A percentile compares a stretch with the other conserved stretches of the same genome.
These are phyloP conservation scores for Erithacus rubecula DNA, from an alignment of 2,797 vertebrate genomes.

Conservation along the genomic window DNA sequence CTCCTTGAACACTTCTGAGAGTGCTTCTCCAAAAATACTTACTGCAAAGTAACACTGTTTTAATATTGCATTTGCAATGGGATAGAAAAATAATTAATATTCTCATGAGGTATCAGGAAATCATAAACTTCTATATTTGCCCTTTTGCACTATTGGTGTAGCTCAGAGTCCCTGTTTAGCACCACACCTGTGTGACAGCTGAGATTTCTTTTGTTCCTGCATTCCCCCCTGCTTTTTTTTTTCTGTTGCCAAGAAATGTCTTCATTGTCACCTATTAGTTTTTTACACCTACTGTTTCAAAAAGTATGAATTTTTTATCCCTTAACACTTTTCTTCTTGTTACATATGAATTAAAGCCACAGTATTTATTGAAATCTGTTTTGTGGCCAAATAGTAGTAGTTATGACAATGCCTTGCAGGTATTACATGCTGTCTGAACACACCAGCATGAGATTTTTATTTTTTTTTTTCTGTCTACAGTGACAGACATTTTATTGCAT, in stretches of 20 bases:
- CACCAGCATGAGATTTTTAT: not conserved
- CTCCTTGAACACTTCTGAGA: not conserved
- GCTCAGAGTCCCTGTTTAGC: not conserved
- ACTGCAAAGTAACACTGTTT: not conserved
- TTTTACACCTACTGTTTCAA: not conserved
- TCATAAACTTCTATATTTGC: not conserved
- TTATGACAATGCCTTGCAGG: slow-evolving; percentile 11
- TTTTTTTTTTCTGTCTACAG: not conserved
- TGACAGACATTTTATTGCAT: not conserved
- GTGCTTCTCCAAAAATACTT: not conserved
- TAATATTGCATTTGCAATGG: not conserved
- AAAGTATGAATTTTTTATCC: not conserved
- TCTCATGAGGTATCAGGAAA: not conserved
- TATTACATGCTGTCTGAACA: slow-evolving; percentile 10
- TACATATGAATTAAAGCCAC: not conserved
- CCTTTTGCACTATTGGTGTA: not conserved
- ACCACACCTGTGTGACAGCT: not conserved
- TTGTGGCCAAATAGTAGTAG: slow-evolving; percentile 13
- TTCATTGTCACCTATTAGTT: not conserved
- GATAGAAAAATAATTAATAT: not conserved
- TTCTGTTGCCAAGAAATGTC: not conserved
- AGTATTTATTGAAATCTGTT: slow-evolving; percentile 19
- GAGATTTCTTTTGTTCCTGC: not conserved
- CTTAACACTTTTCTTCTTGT: not conserved
- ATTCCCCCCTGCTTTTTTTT: not conserved